phyloP scores from a whole-genome alignment of 2,888 invertebrate species.

The Microplitis manilae region DNA sequence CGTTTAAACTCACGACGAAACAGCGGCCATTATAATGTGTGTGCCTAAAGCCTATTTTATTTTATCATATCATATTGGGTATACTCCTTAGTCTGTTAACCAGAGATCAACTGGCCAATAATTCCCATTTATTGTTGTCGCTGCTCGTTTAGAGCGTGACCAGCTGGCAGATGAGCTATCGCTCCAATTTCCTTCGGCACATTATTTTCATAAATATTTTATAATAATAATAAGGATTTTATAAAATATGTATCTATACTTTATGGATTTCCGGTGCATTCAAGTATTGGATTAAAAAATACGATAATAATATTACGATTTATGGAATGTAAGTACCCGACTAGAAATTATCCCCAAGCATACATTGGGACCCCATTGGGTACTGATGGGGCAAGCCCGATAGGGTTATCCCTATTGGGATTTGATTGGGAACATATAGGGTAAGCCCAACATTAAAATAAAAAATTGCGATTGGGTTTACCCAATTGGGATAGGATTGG shows the following conservation, averaged over 20 bases:
- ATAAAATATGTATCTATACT: background rate
- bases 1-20: slow-evolving; percentile 55
- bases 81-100: background rate
- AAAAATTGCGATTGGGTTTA: too few relatives aligned
- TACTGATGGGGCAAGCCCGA: too few relatives aligned
- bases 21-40: slow-evolving; percentile 24
- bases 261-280: background rate
- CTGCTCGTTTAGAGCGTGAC: background rate
- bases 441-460: too few relatives aligned
- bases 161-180: background rate
- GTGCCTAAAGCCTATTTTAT: background rate
- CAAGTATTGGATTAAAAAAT: background rate
- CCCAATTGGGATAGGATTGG: too few relatives aligned
- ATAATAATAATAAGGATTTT: background rate
- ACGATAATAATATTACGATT: background rate
- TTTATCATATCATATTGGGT: background rate
- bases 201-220: background rate
- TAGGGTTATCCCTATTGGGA: too few relatives aligned
- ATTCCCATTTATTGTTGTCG: background rate
- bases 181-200: background rate
- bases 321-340: background rate
- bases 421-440: too few relatives aligned
- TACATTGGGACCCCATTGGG: too few relatives aligned
- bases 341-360: too few relatives aligned
- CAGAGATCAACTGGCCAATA: background rate